Percentiles rank a stretch among this genome's conserved stretches.
Evolutionary conservation across 2,888 invertebrate species (phyloP).

Genomic region (Ctena decussata): DNA sequence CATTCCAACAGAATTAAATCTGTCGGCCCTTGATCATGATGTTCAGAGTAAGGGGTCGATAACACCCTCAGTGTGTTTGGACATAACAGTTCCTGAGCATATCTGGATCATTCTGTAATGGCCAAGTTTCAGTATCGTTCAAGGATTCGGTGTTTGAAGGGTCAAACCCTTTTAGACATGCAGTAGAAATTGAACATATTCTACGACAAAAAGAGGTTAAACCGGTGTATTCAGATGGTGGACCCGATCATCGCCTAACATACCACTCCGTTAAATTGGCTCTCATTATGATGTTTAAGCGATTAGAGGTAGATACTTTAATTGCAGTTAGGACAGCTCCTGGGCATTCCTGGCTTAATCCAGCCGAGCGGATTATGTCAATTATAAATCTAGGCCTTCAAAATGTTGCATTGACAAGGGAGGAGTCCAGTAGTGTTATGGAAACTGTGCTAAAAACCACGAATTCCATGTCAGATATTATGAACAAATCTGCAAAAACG

Average conservation of each 20-base stretch:
- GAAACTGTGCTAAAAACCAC: background rate
- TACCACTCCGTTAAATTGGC: constrained; percentile 43
- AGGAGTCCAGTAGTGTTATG: background rate
- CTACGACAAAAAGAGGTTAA: background rate
- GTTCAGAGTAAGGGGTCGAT: constrained; percentile 55
- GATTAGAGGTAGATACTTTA: background rate
- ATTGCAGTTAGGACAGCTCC: background rate
- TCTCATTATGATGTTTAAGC: constrained; percentile 18
- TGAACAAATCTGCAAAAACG: background rate
- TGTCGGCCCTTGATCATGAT: constrained; percentile 63
- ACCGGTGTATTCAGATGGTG: constrained; percentile 39
- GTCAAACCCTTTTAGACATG: constrained; percentile 26
- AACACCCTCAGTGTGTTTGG: constrained; percentile 61
- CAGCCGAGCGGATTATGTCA: background rate
- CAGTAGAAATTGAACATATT: constrained; percentile 20
- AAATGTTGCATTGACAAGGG: background rate
- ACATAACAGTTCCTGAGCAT: constrained; percentile 51
- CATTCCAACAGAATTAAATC: constrained; percentile 25
- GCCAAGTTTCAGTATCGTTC: constrained; percentile 42
- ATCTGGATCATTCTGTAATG: constrained; percentile 55
- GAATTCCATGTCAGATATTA: background rate
- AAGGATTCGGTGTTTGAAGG: constrained; percentile 61
- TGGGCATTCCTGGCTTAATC: background rate
- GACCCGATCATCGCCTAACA: constrained; percentile 41
- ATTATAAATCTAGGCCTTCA: background rate